Evolutionary conservation across 2,797 vertebrate genomes (phyloP), one percentile per base, ranked within the genome.

Genomic region (Danio kyathit): DNA sequence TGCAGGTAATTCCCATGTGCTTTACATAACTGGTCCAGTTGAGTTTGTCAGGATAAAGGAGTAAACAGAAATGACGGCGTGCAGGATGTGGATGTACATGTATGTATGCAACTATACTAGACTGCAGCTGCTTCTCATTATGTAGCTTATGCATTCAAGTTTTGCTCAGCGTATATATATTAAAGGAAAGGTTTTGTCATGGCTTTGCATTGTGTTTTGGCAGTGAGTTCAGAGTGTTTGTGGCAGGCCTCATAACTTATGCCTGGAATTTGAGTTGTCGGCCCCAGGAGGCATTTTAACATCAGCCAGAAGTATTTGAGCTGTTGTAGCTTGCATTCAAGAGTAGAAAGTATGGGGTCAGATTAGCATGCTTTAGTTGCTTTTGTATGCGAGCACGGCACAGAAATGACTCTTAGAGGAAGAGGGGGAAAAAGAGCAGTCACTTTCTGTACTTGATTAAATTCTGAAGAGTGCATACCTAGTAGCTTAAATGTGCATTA

Each of bases 1-100:
- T 84, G 82, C 67, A 82, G 84, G 67, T 86, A 85, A 88, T 75
- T 65, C 80, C 14, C 41, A 69, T 71, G 76, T 29, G 67, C 16
- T 59, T 76, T 86, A 61, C 54, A 48, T 78, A 60, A 76, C 57
- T 56, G 56, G 65, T 64, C 41, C 51, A 21, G 64, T 59, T 69
- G 63, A 41, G 52, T 59, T 59, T 69, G 9, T 57, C 17, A 46
- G 29, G 21, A 13, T 51, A 6, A 63, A 38, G 16, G 29, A 54
- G 19, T 48, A 43, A n/a, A 29, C 40, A 1, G 40, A 57, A 14
- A 43, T 48, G 71, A 69, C n/a, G 46, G 61, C 10, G 9, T 44
- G 19, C 57, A 56, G 40, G 57, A 59, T 60, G 79, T 40, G 73
- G 81, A 77, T 54, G 4, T 76, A 74, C 49, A 52, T 48, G 46